These are phyloP conservation scores for Drosophila pseudotalamancana DNA, from an alignment of 2,888 invertebrate genomes.

Conservation along the genomic window DNA sequence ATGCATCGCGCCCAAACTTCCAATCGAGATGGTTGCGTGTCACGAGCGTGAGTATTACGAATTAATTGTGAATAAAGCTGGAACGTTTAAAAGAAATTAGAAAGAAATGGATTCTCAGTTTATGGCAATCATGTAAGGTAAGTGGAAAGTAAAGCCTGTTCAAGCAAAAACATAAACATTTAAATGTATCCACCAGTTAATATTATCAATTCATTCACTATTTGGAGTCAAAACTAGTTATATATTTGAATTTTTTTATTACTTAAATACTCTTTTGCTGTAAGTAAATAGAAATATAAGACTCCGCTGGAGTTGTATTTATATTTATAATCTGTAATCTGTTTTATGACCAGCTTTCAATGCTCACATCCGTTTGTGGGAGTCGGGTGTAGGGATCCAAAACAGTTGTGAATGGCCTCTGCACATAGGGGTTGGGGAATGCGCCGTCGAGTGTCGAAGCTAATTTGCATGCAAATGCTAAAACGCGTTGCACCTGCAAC, in stretches of 20 bases:
- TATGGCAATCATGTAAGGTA: no score
- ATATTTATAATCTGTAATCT: not conserved
- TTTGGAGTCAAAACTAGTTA: no score
- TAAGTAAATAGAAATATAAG: not conserved
- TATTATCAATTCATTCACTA: no score
- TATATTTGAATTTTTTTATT: no score
- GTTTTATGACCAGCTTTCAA: not conserved
- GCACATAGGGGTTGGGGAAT: not conserved
- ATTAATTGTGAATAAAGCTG: no score
- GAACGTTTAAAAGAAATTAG: not conserved
- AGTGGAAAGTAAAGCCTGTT: no score
- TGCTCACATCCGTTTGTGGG: not conserved
- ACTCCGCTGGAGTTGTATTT: not conserved
- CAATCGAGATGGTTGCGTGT: constrained; percentile 39
- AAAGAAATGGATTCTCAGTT: no score
- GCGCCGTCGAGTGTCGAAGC: constrained; percentile 32
- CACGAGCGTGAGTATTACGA: constrained; percentile 2
- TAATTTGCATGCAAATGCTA: constrained; percentile 78
- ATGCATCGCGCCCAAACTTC: constrained; percentile 31
- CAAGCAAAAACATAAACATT: no score
- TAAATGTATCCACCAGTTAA: no score
- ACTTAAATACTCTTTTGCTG: not conserved
- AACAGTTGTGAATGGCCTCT: constrained; percentile 5
- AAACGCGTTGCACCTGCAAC: constrained; percentile 73
- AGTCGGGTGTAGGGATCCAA: not conserved